Conservation (phyloP, 92 coral and sea anemone genomes). For the Montipora capitata region DNA sequence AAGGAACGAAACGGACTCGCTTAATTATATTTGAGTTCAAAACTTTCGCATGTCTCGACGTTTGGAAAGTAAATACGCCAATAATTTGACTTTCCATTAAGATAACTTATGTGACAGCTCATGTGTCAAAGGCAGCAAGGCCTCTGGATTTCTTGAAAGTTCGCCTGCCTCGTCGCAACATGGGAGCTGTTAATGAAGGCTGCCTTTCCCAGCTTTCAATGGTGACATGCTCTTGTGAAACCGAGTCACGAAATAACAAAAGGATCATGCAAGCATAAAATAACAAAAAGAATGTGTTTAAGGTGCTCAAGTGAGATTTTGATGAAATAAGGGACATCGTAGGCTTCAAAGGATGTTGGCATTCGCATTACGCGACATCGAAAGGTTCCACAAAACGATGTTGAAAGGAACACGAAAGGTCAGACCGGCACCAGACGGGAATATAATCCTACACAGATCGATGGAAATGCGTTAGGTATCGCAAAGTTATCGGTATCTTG, state of each 20-base stretch:
- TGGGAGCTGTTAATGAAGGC: background rate
- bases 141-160: background rate
- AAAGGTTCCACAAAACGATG: background rate
- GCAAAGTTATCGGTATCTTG: constrained; percentile 3
- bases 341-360: background rate
- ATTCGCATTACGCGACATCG: no score
- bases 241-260: constrained; percentile 12
- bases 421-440: constrained; percentile 55
- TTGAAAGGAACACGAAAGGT: constrained; percentile 4
- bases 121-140: background rate
- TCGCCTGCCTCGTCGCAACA: background rate
- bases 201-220: constrained; percentile 7
- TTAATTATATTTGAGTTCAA: background rate
- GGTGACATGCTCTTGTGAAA: background rate
- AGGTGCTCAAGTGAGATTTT: background rate
- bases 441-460: constrained; percentile 3
- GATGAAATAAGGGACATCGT: background rate
- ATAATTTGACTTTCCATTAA: background rate
- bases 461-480: constrained; percentile 11
- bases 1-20: constrained; percentile 19
- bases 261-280: background rate
- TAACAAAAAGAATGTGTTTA: background rate
- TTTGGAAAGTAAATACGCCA: background rate
- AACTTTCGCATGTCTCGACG: background rate
- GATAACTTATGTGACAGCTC: background rate